These are phyloP conservation scores for Chionoecetes opilio DNA, from an alignment of 1,140 invertebrate genomes.

Conservation along the genomic window DNA sequence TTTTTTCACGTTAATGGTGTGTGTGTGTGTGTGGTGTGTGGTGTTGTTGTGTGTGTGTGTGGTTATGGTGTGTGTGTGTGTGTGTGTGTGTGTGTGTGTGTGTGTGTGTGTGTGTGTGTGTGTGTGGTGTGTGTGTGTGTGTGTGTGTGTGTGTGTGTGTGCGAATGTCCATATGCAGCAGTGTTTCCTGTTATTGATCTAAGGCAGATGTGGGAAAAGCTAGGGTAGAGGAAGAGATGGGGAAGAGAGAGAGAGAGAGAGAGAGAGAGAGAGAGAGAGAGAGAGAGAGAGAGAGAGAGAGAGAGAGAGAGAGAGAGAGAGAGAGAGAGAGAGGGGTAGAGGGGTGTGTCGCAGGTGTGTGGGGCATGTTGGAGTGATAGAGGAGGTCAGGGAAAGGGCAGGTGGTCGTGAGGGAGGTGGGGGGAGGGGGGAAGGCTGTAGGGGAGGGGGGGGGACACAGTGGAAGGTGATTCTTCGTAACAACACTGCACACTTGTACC, in stretches of 20 bases:
- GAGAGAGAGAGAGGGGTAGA: too few relatives aligned
- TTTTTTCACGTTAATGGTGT: background rate
- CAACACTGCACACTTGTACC: slow-evolving; percentile 2
- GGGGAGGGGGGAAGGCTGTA: background rate
- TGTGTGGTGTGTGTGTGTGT: slow-evolving; percentile 18
- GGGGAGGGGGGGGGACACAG: background rate
- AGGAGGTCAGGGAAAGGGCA: too few relatives aligned
- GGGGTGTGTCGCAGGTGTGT: too few relatives aligned
- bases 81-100: too few relatives aligned
- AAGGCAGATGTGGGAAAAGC: background rate
- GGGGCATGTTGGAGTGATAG: too few relatives aligned
- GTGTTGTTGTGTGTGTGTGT: too few relatives aligned
- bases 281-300: background rate
- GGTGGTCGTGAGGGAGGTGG: background rate
- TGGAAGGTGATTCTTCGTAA: background rate
- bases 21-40: too few relatives aligned
- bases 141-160: background rate
- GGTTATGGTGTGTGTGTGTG: too few relatives aligned
- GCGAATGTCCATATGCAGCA: background rate
- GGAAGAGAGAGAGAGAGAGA: background rate
- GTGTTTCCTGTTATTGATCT: slow-evolving; percentile 4
- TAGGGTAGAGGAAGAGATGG: background rate
- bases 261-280: background rate
- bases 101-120: background rate
- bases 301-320: background rate